A percentile compares a stretch with the other conserved stretches of the same genome.
These are phyloP conservation scores for Phocoena sinus DNA, from an alignment of 2,113 vertebrate species.

Conservation along the genomic window DNA sequence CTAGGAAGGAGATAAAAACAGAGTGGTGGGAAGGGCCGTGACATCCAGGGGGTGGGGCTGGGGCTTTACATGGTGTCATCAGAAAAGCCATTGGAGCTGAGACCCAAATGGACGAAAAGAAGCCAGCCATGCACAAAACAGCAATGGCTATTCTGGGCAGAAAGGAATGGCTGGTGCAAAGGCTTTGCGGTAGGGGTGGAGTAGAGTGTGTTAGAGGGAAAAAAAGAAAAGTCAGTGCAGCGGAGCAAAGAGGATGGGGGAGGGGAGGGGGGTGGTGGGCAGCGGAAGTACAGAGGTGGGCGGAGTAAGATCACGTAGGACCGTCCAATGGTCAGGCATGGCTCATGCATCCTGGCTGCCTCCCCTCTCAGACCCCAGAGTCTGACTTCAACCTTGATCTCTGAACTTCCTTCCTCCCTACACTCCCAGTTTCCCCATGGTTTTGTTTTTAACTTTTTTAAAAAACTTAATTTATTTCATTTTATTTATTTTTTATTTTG, in stretches of 20 bases:
- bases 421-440: neutral
- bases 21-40: neutral
- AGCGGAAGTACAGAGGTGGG: neutral
- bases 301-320: neutral
- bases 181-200: too few relatives aligned
- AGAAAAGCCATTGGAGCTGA: neutral
- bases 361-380: neutral
- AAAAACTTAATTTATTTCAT: too few relatives aligned
- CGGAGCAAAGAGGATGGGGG: neutral
- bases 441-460: neutral
- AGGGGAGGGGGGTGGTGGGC: too few relatives aligned
- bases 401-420: neutral
- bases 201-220: neutral
- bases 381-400: neutral
- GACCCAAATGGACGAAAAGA: neutral
- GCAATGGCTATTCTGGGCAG: neutral
- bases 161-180: neutral
- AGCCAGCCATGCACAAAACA: neutral
- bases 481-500: too few relatives aligned
- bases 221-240: neutral
- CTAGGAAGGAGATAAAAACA: neutral
- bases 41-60: neutral
- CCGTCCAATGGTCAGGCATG: too few relatives aligned
- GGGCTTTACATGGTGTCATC: neutral
- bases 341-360: neutral